phyloP scores from a whole-genome alignment of 2,797 vertebrate genomes.

The Schizothorax lantsangensis region DNA sequence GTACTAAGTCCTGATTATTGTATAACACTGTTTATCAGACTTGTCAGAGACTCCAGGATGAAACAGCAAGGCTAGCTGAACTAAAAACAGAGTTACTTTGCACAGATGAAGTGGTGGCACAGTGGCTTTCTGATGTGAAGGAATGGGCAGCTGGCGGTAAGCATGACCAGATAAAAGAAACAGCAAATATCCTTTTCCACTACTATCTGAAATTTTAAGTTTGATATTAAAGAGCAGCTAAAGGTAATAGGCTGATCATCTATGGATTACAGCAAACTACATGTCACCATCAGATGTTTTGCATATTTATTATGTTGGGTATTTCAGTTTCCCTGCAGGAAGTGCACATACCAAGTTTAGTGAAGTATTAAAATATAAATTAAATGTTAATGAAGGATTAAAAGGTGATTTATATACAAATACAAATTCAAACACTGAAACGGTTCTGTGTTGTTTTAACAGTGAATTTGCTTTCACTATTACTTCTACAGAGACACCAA shows the following conservation, averaged over 20 bases:
- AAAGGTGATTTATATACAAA: too few species aligned
- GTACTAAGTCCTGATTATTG: not conserved
- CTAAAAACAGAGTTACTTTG: not conserved
- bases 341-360: too few species aligned
- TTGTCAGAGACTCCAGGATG: constrained; percentile 7
- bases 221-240: not conserved
- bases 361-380: too few species aligned
- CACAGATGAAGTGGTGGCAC: constrained; percentile 1
- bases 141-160: constrained; percentile 22
- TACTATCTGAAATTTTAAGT: not conserved
- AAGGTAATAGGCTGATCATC: not conserved
- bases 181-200: not conserved
- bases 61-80: constrained; percentile 20
- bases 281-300: not conserved
- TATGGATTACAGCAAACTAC: constrained; percentile 3
- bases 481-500: not conserved
- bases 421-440: not conserved
- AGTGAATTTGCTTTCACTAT: constrained; percentile 3
- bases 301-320: not conserved
- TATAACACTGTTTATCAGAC: constrained; percentile 28
- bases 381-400: not conserved
- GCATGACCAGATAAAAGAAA: constrained; percentile 5
- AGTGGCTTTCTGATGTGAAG: constrained; percentile 36
- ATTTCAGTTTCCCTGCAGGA: constrained; percentile 6
- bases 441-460: too few species aligned